Conservation (phyloP, 2,113 vertebrate genomes). For the Notothenia rossii region DNA sequence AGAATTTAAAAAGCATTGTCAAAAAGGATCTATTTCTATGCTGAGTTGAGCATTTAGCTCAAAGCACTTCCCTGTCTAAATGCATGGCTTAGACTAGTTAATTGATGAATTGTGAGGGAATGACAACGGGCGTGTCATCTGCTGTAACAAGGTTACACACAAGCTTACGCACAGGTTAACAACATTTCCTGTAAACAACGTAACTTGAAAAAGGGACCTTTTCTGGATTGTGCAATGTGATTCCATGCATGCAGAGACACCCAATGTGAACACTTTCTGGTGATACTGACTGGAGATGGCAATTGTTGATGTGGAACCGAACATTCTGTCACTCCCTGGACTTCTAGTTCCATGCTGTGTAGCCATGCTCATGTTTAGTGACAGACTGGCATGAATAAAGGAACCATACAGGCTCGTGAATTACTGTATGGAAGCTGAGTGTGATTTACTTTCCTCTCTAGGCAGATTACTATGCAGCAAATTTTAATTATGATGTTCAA, state of each 20-base stretch:
- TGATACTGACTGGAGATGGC: conserved; percentile 26
- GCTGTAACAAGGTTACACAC: not conserved
- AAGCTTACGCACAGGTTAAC: not conserved
- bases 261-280: conserved; percentile 3
- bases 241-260: not conserved
- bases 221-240: not conserved
- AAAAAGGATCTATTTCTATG: too few relatives aligned
- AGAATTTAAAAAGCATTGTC: too few relatives aligned
- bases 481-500: conserved; percentile 62
- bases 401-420: not conserved
- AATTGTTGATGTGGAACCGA: conserved; percentile 40
- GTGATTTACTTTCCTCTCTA: conserved; percentile 66
- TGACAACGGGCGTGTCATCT: not conserved
- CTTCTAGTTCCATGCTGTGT: conserved; percentile 45
- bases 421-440: conserved; percentile 21
- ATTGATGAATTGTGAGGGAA: not conserved
- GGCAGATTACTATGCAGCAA: conserved; percentile 63
- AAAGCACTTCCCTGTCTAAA: not conserved
- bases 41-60: not conserved
- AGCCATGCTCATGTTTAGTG: conserved; percentile 21
- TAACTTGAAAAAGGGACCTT: not conserved
- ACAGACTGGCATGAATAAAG: conserved; percentile 28
- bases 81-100: not conserved
- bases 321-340: conserved; percentile 43
- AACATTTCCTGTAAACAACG: not conserved